These are phyloP conservation scores for Lagopus leucura DNA, from an alignment of 2,113 vertebrate species.

Conservation along the genomic window DNA sequence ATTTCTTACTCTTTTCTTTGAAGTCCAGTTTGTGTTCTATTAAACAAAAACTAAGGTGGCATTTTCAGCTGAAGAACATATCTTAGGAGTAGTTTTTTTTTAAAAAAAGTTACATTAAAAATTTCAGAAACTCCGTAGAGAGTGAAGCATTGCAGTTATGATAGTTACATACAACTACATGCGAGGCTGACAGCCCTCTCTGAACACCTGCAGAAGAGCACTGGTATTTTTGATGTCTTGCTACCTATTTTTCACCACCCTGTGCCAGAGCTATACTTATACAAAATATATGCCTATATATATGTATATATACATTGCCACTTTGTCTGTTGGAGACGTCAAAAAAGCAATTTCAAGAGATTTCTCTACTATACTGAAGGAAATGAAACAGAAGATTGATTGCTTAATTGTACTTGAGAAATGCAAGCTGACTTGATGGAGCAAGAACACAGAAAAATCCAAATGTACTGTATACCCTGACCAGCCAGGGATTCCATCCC, in stretches of 20 bases:
- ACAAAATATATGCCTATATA: not conserved
- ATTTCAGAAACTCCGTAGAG: not conserved
- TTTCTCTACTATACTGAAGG: not conserved
- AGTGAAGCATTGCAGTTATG: not conserved
- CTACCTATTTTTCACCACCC: not conserved
- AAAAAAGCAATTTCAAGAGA: constrained; percentile 8
- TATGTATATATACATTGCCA: not conserved
- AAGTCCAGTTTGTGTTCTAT: not conserved
- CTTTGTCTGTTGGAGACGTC: not conserved
- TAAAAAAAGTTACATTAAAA: not conserved
- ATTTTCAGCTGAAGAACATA: not conserved
- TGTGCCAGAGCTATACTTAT: not conserved
- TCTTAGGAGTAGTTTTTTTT: not conserved
- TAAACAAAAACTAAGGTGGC: not conserved
- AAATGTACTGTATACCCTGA: not conserved
- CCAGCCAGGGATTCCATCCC: not conserved
- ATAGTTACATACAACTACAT: not conserved
- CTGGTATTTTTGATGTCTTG: not conserved
- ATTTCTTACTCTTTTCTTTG: not conserved
- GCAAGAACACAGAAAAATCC: not conserved
- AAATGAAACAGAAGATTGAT: constrained; percentile 19
- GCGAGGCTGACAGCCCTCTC: rapidly evolving
- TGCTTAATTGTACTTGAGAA: not conserved
- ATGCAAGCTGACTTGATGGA: not conserved
- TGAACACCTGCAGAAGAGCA: not conserved